Evolutionary conservation across 2,888 invertebrate species (phyloP), one percentile per base, ranked within the genome.

Genomic region (Onchidella celtica): DNA sequence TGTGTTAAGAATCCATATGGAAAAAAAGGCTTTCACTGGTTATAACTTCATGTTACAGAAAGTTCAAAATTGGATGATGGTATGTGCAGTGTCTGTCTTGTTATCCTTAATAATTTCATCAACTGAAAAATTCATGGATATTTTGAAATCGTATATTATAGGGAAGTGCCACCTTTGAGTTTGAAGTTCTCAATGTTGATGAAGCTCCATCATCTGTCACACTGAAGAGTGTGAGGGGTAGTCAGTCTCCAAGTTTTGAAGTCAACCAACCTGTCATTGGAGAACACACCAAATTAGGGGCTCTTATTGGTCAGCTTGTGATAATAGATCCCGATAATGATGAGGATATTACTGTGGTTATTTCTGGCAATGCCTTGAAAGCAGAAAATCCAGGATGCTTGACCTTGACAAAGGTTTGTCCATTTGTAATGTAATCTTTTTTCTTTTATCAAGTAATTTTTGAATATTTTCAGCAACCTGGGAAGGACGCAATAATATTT

Each of bases 161-260:
- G 69, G 40, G 38, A 36, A 85, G 73, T 73, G 72, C 29, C 79
- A 79, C 47, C 3, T 72, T 85, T 32, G 80, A 66, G 0, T 75
- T 88, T 2, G 38, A 38, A 4, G 65, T 88, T 11, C 80, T 75
- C n/a, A 85, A 88, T 73, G 85, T 87, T 0, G 86, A 87, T 47
- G 88, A 88, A 34, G 47, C 81, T 27, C 86, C 87, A n/a, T 55
- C 40, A 4, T 77, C 78, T 34, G 57, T 88, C 14, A 77, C 47
- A 34, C 59, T 88, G 11, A 66, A 34, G 17, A 29, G 34, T 32
- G 14, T 40, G 11, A 27, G 2, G 34, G 73, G 70, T 21, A 55
- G 27, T 47, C 57, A 38, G 24, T 40, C 65, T 9, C 47, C 27
- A 1, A 34, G 17, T 34, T 79, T 79, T 66, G n/a, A 24, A 3